A percentile compares a stretch with the other conserved stretches of the same genome.
These are phyloP conservation scores for Tachina lurida DNA, from an alignment of 2,888 invertebrate species.

Conservation along the genomic window DNA sequence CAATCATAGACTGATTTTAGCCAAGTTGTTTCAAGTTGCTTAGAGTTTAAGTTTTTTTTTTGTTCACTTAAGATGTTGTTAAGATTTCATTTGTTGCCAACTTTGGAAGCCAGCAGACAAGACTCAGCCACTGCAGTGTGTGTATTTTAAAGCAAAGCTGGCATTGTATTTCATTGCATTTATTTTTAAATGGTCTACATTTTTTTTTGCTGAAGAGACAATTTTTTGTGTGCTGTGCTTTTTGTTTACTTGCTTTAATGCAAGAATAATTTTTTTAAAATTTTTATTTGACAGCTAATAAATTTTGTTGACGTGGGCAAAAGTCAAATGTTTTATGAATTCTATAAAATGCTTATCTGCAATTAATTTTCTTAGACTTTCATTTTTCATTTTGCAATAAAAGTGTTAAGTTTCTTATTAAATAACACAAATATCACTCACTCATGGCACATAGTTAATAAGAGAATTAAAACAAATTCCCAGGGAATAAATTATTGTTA, in stretches of 20 bases:
- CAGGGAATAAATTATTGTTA: too few species aligned
- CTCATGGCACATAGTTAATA: too few species aligned
- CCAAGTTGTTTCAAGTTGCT: constrained; percentile 47
- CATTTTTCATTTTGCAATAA: constrained; percentile 15
- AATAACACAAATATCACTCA: too few species aligned
- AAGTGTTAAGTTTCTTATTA: background rate
- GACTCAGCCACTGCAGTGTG: constrained; percentile 22
- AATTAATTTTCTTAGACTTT: constrained; percentile 22
- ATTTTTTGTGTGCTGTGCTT: constrained; percentile 1
- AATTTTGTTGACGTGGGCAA: constrained; percentile 40
- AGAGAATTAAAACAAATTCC: too few species aligned
- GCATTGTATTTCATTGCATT: constrained; percentile 33
- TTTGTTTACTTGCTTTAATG: background rate
- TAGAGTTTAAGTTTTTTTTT: constrained; percentile 32
- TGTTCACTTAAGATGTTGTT: constrained; percentile 16
- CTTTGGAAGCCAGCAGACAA: constrained; percentile 37
- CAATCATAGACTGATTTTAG: constrained; percentile 65
- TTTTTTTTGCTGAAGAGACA: constrained; percentile 17
- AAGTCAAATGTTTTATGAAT: background rate
- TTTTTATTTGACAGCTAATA: constrained; percentile 15
- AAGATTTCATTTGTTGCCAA: constrained; percentile 35
- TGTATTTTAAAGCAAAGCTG: constrained; percentile 37
- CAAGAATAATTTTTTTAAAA: background rate
- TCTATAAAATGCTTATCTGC: background rate
- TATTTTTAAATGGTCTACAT: constrained; percentile 32